Evolutionary conservation across 2,888 invertebrate species (phyloP).

Genomic region (Sthenelais limicola): DNA sequence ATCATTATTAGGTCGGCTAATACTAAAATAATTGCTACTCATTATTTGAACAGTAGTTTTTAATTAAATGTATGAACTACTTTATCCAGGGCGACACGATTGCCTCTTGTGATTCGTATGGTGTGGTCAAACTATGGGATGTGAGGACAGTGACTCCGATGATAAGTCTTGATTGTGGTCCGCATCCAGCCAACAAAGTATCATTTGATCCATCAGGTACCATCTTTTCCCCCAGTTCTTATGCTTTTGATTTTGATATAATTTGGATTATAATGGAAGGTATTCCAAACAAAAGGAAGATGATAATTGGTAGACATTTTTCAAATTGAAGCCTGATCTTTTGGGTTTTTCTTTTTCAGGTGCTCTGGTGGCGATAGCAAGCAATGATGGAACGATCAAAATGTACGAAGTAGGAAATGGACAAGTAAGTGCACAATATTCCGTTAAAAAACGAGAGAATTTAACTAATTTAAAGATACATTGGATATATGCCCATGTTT

Average conservation of each 20-base stretch:
- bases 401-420: slow-evolving; percentile 70
- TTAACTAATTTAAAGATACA: no score
- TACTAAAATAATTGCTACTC: no score
- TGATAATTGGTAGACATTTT: no score
- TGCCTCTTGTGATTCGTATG: slow-evolving; percentile 72
- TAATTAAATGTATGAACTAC: no score
- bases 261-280: not conserved
- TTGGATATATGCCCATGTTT: no score
- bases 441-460: no score
- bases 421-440: slow-evolving; percentile 57
- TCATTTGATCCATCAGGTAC: slow-evolving; percentile 70
- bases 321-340: not conserved
- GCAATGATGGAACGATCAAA: slow-evolving; percentile 70
- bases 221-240: no score
- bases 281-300: no score
- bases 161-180: slow-evolving; percentile 68
- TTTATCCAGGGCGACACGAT: slow-evolving; percentile 69
- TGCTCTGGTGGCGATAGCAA: slow-evolving; percentile 66
- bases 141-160: slow-evolving; percentile 68
- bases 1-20: no score
- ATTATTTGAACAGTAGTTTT: no score
- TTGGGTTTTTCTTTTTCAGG: slow-evolving; percentile 55
- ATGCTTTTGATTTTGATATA: not conserved
- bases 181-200: slow-evolving; percentile 70
- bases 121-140: slow-evolving; percentile 71